These are phyloP conservation scores for Dromius quadrimaculatus DNA, from an alignment of 2,888 invertebrate genomes.

Conservation along the genomic window DNA sequence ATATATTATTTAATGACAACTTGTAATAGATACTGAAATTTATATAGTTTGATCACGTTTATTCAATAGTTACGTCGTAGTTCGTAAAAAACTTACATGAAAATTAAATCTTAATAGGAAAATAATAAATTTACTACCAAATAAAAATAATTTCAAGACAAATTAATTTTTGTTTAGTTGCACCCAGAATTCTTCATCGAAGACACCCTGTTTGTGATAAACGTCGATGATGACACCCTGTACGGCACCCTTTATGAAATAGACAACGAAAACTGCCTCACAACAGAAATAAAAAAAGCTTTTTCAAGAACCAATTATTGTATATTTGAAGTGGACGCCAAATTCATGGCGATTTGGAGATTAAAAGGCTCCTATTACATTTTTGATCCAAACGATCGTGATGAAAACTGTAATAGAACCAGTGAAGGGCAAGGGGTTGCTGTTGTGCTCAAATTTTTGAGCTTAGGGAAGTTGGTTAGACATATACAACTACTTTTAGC, in stretches of 20 bases:
- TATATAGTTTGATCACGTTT: too few species aligned
- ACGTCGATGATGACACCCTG: background rate
- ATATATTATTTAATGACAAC: too few species aligned
- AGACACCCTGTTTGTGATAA: slow-evolving; percentile 1
- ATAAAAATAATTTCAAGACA: background rate
- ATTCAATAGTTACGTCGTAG: too few species aligned
- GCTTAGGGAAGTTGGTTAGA: background rate
- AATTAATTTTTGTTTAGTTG: slow-evolving; percentile 24
- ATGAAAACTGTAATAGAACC: slow-evolving; percentile 65
- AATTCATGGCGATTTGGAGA: slow-evolving; percentile 71
- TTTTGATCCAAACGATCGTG: slow-evolving; percentile 72
- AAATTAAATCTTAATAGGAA: background rate
- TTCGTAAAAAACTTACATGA: too few species aligned
- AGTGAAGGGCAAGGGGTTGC: slow-evolving; percentile 37
- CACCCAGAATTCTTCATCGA: slow-evolving; percentile 22
- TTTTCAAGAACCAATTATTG: slow-evolving; percentile 70
- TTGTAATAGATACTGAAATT: too few species aligned
- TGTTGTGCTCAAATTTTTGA: background rate
- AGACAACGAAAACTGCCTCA: slow-evolving; percentile 51
- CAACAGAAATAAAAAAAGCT: slow-evolving; percentile 68
- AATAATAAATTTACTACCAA: too few species aligned
- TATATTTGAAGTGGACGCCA: slow-evolving; percentile 69
- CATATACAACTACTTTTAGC: background rate
- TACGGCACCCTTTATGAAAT: slow-evolving; percentile 1
- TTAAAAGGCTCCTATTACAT: slow-evolving; percentile 70